phyloP scores from a whole-genome alignment of 2,113 vertebrate genomes.

The Calonectris borealis region DNA sequence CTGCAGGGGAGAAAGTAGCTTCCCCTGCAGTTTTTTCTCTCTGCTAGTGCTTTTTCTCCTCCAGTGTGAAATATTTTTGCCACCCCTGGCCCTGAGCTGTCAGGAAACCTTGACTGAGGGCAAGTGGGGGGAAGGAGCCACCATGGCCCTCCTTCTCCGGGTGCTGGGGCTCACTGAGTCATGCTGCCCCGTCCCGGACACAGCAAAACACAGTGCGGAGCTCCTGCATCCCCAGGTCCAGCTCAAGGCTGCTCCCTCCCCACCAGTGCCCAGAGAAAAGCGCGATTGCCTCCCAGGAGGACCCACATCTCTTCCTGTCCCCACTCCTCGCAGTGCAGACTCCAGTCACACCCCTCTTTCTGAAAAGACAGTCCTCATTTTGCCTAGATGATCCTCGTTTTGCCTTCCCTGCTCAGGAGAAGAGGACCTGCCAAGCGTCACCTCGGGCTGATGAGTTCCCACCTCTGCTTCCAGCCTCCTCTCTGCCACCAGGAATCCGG shows the following conservation, averaged over 20 bases:
- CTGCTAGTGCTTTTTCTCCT: not conserved
- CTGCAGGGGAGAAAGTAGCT: not conserved
- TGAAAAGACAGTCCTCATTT: not conserved
- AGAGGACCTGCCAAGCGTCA: not conserved
- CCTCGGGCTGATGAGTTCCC: not conserved
- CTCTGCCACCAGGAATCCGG: slow-evolving; percentile 60
- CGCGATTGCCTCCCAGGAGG: too few relatives aligned
- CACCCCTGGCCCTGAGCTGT: not conserved
- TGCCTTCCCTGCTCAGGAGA: not conserved
- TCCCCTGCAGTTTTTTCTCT: not conserved
- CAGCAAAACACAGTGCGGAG: not conserved
- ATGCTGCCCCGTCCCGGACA: too few relatives aligned
- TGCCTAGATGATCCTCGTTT: not conserved
- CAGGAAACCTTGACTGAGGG: not conserved
- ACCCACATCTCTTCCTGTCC: not conserved
- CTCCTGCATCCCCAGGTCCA: too few relatives aligned
- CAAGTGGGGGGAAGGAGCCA: not conserved
- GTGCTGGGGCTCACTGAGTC: not conserved
- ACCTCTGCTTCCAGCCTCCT: not conserved
- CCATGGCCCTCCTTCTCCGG: not conserved
- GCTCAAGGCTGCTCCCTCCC: not conserved
- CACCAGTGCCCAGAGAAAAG: not conserved
- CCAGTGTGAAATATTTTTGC: not conserved
- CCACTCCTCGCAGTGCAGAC: not conserved
- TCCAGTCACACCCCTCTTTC: not conserved